A percentile compares a stretch with the other conserved stretches of the same genome.
phyloP scores from a whole-genome alignment of 2,888 invertebrate genomes.

The Hirudinaria manillensis region DNA sequence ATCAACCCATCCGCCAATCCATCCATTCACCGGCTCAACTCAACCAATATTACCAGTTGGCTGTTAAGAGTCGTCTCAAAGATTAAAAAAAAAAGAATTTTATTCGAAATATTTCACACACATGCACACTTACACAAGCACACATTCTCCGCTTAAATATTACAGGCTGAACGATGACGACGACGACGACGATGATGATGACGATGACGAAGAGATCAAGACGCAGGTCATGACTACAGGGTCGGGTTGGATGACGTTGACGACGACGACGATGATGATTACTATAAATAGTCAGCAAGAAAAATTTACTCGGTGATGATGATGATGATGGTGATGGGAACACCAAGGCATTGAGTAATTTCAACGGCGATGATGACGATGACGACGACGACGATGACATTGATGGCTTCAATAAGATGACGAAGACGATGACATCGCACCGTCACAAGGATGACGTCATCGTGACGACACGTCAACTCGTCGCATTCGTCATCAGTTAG shows the following conservation, averaged over 20 bases:
- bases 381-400: neutral
- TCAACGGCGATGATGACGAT: neutral
- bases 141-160: constrained; percentile 1
- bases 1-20: too few relatives aligned
- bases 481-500: too few relatives aligned
- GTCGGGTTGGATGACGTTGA: neutral
- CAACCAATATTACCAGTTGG: too few relatives aligned
- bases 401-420: neutral
- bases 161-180: constrained; percentile 2
- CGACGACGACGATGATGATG: constrained; percentile 6
- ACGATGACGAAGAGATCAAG: neutral
- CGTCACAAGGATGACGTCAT: neutral
- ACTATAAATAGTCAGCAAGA: too few relatives aligned
- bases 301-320: neutral
- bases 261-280: constrained; percentile 4
- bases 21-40: too few relatives aligned
- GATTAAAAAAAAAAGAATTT: neutral
- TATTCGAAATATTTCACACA: constrained; percentile 11
- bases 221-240: too few relatives aligned
- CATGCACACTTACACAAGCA: neutral
- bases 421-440: neutral
- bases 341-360: neutral
- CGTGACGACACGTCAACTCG: neutral
- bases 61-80: too few relatives aligned
- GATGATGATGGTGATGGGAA: neutral